A percentile compares a stretch with the other conserved stretches of the same genome.
Conservation (phyloP, 2,888 invertebrate genomes). For the Hipparchia sbordonii region DNA sequence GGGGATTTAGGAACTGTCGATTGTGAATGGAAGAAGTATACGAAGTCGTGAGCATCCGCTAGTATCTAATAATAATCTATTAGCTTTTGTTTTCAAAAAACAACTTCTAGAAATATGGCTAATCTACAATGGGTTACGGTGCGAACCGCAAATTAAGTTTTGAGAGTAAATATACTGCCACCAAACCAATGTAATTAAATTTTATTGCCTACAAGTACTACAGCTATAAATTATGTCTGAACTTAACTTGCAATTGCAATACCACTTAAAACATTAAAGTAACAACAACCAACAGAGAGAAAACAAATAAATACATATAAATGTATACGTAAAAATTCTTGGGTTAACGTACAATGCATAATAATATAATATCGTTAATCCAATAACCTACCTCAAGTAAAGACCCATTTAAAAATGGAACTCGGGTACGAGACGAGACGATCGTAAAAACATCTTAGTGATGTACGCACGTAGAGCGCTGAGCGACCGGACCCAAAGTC, state of each 20-base stretch:
- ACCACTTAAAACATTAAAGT: conserved; percentile 5
- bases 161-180: conserved; percentile 9
- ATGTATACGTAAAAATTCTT: conserved; percentile 17
- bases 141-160: neutral
- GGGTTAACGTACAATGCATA: conserved; percentile 23
- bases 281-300: conserved; percentile 15
- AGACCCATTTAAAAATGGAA: conserved; percentile 77
- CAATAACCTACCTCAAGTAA: conserved; percentile 75
- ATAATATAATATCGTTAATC: conserved; percentile 48
- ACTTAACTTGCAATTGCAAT: conserved; percentile 15
- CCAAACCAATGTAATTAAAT: conserved; percentile 7
- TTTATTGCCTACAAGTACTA: conserved; percentile 8
- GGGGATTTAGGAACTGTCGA: too few species aligned
- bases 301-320: neutral
- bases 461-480: conserved; percentile 42
- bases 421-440: conserved; percentile 67
- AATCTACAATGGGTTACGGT: neutral
- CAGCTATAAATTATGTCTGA: conserved; percentile 10
- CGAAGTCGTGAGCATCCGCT: too few species aligned
- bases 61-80: too few species aligned
- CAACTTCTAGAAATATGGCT: neutral
- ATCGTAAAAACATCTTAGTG: conserved; percentile 71
- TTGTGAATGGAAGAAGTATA: too few species aligned
- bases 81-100: too few species aligned
- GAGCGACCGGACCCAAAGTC: neutral